Evolutionary conservation across 2,888 invertebrate species (phyloP).

Genomic region (Drosophila fungiperda): DNA sequence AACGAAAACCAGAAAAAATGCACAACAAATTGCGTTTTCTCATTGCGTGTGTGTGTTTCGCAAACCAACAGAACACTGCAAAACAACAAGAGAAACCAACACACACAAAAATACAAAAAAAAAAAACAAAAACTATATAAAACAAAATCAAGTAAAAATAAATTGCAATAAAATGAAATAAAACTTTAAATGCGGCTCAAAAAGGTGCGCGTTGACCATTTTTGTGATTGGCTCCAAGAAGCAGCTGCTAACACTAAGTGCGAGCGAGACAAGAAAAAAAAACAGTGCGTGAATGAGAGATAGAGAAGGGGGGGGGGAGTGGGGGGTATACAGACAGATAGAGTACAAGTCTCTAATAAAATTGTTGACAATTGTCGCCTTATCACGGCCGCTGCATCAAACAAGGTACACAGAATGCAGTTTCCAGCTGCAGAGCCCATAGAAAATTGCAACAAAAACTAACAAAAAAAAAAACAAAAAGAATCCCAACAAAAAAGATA

Average conservation of each 20-base stretch:
- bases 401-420: conserved; percentile 74
- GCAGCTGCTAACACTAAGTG: background rate
- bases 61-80: conserved; percentile 64
- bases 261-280: conserved; percentile 22
- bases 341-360: conserved; percentile 63
- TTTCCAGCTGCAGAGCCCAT: conserved; percentile 42
- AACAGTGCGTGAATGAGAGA: conserved; percentile 1
- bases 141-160: conserved; percentile 53
- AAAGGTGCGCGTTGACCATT: conserved; percentile 73
- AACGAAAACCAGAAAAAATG: conserved; percentile 71
- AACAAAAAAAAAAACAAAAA: background rate
- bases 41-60: conserved; percentile 56
- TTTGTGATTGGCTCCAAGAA: conserved; percentile 77
- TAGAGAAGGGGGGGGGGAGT: background rate
- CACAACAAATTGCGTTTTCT: conserved; percentile 77
- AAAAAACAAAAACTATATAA: conserved; percentile 37
- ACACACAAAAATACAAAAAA: background rate
- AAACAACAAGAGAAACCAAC: conserved; percentile 12
- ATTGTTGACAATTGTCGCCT: conserved; percentile 81
- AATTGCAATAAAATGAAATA: conserved; percentile 65
- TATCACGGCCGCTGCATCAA: conserved; percentile 74
- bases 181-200: conserved; percentile 71
- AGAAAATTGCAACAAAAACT: conserved; percentile 37
- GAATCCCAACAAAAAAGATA: background rate
- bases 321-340: background rate